These are phyloP conservation scores for Orius insidiosus DNA, from an alignment of 1,140 invertebrate species.

Conservation along the genomic window DNA sequence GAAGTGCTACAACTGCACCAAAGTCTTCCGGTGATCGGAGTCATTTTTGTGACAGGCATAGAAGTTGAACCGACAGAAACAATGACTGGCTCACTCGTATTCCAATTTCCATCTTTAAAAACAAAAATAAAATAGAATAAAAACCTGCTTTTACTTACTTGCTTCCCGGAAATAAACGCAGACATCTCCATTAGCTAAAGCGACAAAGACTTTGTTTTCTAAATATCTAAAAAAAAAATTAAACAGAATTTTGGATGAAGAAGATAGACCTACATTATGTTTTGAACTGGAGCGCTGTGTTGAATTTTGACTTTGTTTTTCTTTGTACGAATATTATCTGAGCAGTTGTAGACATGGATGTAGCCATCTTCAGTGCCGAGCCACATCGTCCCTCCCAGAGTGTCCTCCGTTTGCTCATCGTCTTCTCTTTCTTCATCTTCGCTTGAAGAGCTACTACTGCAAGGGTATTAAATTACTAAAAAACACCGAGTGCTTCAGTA, in stretches of 20 bases:
- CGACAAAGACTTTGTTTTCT: constrained; percentile 83
- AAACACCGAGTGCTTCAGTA: too few species aligned
- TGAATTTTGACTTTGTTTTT: constrained; percentile 87
- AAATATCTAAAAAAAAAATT: constrained; percentile 49
- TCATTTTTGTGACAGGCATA: constrained; percentile 66
- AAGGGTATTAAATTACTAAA: too few species aligned
- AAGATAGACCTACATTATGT: constrained; percentile 88
- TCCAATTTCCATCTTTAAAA: constrained; percentile 61
- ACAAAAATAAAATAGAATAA: too few species aligned
- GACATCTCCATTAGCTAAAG: constrained; percentile 81
- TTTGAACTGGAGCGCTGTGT: constrained; percentile 68
- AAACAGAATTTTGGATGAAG: too few species aligned
- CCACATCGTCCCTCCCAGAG: constrained; percentile 84
- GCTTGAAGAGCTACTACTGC: constrained; percentile 37
- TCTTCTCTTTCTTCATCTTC: constrained; percentile 30
- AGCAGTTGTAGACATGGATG: constrained; percentile 91
- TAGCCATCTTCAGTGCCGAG: constrained; percentile 91
- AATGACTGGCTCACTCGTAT: constrained; percentile 44
- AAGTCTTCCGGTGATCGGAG: constrained; percentile 62
- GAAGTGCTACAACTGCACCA: constrained; percentile 80
- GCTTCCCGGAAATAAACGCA: constrained; percentile 68
- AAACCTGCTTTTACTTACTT: too few species aligned
- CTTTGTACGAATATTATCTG: constrained; percentile 87
- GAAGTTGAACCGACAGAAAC: constrained; percentile 56
- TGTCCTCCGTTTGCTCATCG: constrained; percentile 31